A percentile compares a stretch with the other conserved stretches of the same genome.
phyloP scores from a whole-genome alignment of 1,140 invertebrate species.

The Andricus grossulariae region DNA sequence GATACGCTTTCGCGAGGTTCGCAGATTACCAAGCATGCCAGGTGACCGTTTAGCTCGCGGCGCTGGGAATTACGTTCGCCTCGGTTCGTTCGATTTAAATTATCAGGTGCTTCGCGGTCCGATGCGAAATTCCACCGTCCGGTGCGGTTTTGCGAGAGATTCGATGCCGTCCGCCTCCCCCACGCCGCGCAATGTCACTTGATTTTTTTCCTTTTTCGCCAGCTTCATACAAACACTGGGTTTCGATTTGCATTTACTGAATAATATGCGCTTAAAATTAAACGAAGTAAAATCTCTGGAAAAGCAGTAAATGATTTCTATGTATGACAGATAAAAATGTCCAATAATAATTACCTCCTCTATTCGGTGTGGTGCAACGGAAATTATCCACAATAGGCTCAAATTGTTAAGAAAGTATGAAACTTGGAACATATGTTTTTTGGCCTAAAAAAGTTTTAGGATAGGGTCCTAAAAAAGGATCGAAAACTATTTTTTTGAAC shows the following conservation, averaged over 20 bases:
- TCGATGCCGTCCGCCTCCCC: background rate
- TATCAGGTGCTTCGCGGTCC: slow-evolving; percentile 56
- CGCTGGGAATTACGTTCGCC: slow-evolving; percentile 54
- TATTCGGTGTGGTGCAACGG: too few relatives aligned
- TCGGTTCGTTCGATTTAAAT: slow-evolving; percentile 62
- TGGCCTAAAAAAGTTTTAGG: too few relatives aligned
- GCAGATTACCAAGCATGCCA: slow-evolving; percentile 57
- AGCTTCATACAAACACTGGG: background rate
- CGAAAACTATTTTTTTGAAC: too few relatives aligned
- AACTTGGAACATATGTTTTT: too few relatives aligned
- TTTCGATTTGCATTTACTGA: background rate
- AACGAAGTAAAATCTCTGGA: too few relatives aligned
- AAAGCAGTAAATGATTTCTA: too few relatives aligned
- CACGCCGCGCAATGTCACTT: background rate
- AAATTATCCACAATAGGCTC: too few relatives aligned
- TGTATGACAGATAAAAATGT: too few relatives aligned
- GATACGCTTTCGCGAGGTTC: slow-evolving; percentile 57
- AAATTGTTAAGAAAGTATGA: too few relatives aligned
- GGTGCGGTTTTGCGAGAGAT: slow-evolving; percentile 35
- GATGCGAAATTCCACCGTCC: slow-evolving; percentile 54
- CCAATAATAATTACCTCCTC: too few relatives aligned
- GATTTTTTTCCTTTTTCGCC: background rate
- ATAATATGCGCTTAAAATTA: too few relatives aligned
- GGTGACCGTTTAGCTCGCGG: slow-evolving; percentile 56
- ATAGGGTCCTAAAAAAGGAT: too few relatives aligned